A percentile compares a stretch with the other conserved stretches of the same genome.
These are phyloP conservation scores for Manis pentadactyla DNA, from an alignment of 2,797 vertebrate genomes.

Conservation along the genomic window DNA sequence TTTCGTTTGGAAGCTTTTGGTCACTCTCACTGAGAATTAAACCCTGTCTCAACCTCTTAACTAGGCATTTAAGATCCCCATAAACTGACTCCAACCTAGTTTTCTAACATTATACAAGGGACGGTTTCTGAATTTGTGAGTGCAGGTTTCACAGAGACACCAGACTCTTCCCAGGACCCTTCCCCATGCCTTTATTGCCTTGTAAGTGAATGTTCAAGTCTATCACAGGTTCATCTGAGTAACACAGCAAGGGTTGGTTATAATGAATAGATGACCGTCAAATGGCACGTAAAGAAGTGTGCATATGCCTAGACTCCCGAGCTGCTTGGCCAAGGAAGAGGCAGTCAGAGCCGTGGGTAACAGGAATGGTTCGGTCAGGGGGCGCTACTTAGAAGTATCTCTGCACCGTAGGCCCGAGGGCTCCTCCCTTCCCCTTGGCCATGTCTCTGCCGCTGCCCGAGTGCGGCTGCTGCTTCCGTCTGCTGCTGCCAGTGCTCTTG, in stretches of 20 bases:
- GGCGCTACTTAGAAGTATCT: neutral
- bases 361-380: neutral
- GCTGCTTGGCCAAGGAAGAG: no score
- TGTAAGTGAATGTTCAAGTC: slow-evolving; percentile 22
- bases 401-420: neutral
- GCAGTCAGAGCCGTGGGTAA: neutral
- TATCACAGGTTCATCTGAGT: neutral
- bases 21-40: slow-evolving; percentile 28
- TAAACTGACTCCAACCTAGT: neutral
- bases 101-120: neutral
- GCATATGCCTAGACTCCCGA: neutral
- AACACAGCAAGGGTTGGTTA: neutral
- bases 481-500: neutral
- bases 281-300: slow-evolving; percentile 26
- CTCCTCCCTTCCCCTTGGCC: neutral
- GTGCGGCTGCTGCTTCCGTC: neutral
- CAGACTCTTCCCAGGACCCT: neutral
- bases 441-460: neutral
- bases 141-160: neutral
- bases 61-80: neutral
- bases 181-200: slow-evolving; percentile 9
- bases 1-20: slow-evolving; percentile 8
- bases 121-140: no score
- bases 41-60: neutral
- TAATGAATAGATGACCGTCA: neutral